Evolutionary conservation across 2,797 vertebrate species (phyloP).

Genomic region (Cyclopterus lumpus): DNA sequence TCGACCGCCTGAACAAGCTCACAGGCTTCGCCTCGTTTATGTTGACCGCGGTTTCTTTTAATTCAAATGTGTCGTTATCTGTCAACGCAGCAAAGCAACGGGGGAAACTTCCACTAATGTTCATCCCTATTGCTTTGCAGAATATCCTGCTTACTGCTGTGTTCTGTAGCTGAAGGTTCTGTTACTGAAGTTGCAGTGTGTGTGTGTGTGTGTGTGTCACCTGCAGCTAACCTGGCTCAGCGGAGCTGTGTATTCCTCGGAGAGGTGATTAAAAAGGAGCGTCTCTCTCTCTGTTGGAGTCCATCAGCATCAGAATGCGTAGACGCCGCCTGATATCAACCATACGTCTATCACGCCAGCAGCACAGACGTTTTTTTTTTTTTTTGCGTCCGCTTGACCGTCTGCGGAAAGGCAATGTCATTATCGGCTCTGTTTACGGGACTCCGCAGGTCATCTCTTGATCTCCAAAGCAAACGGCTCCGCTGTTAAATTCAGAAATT

Average conservation of each 20-base stretch:
- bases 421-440: slow-evolving; percentile 25
- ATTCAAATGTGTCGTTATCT: neutral
- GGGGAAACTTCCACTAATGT: neutral
- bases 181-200: neutral
- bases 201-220: slow-evolving; percentile 31
- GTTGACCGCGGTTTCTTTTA: neutral
- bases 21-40: neutral
- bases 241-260: slow-evolving; percentile 55
- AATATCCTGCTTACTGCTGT: neutral
- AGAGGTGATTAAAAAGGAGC: slow-evolving; percentile 72
- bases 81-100: neutral
- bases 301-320: slow-evolving; percentile 44
- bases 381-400: slow-evolving; percentile 2
- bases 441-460: slow-evolving; percentile 9
- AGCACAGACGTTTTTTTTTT: slow-evolving; percentile 1
- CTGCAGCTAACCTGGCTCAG: slow-evolving; percentile 60
- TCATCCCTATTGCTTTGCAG: neutral
- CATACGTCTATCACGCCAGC: slow-evolving; percentile 33
- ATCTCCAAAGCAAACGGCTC: neutral
- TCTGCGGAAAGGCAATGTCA: slow-evolving; percentile 14
- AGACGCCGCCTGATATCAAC: slow-evolving; percentile 45
- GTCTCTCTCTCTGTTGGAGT: slow-evolving; percentile 54
- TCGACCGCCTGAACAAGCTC: neutral
- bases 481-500: neutral
- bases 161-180: neutral